These are phyloP conservation scores for Pholis gunnellus DNA, from an alignment of 2,113 vertebrate genomes.

Conservation along the genomic window DNA sequence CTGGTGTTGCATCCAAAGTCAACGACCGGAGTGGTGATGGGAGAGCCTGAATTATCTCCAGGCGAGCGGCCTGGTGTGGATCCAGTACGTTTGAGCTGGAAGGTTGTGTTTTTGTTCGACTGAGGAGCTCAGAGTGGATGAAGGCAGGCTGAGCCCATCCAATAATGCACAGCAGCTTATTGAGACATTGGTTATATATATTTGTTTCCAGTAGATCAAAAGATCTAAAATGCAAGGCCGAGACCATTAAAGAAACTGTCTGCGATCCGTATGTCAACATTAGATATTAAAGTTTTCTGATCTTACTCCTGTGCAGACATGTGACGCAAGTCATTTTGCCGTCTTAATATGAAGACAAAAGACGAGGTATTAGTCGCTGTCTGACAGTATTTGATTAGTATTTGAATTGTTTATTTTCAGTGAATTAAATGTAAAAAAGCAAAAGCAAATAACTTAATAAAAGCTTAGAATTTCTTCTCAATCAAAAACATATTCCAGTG, in stretches of 20 bases:
- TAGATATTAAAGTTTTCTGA: not conserved
- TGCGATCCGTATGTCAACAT: constrained; percentile 10
- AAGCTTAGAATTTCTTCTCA: too few species aligned
- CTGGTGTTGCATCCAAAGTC: constrained; percentile 34
- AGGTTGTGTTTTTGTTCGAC: constrained; percentile 53
- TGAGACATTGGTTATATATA: constrained; percentile 27
- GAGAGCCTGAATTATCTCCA: constrained; percentile 39
- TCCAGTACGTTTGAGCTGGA: constrained; percentile 2
- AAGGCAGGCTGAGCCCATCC: constrained; percentile 40
- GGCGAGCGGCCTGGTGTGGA: not conserved
- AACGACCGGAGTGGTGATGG: constrained; percentile 44
- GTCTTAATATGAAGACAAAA: too few species aligned
- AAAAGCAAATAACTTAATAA: too few species aligned
- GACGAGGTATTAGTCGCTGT: too few species aligned
- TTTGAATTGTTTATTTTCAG: not conserved
- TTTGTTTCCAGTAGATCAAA: constrained; percentile 44
- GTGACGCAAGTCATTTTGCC: too few species aligned
- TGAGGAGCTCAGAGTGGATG: constrained; percentile 51
- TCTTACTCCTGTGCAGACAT: not conserved
- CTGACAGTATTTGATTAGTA: not conserved
- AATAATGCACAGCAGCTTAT: constrained; percentile 42
- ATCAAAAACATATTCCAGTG: too few species aligned
- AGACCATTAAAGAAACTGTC: constrained; percentile 6
- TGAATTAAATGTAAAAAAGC: too few species aligned
- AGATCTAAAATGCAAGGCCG: constrained; percentile 27